Evolutionary conservation across 1,140 invertebrate genomes (phyloP), one percentile per base, ranked within the genome.

Genomic region (Zeugodacus cucurbitae): DNA sequence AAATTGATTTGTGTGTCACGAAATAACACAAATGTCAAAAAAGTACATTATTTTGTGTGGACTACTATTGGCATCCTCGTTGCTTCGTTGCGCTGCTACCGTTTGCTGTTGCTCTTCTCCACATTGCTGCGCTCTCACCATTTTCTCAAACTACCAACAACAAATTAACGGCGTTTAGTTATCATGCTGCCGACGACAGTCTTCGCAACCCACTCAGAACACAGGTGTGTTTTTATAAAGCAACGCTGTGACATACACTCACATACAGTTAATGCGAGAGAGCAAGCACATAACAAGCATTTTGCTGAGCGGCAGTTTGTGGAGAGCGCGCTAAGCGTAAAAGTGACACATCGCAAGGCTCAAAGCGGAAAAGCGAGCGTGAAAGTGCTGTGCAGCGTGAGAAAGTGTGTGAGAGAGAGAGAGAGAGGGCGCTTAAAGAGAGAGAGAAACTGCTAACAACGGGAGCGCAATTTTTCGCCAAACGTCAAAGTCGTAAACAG

Each of bases 1-100:
- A 82, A 82, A 92, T 92, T 92, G 91, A 92, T 92, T 92, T 92
- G 92, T 92, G 91, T 92, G 92, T 92, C 92, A 92, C 41, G 91
- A 92, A 92, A 92, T 92, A 92, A 92, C 91, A 92, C 91, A 92
- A 92, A 91, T 92, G 92, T 92, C 92, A 92, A 92, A 92, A 91
- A 88, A 54, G 22, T 7, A 37, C 34, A 48, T 78, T 88, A n/a
- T 11, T 34, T n/a, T 58, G 54, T 57, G 67, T 44, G 64, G 37
- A 88, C 48, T 74, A 62, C 58, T 62, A 88, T 29, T 74, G 70
- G 26, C 64, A 88, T 41, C 86, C 74, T 86, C 57, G 82, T 86
- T 86, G 82, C 54, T n/a, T 8, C 54, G 11, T 86, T 62, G 58
- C 44, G 74, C 82, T 59, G 85, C 17, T 32, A 74, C 34, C 34